phyloP scores from a whole-genome alignment of 2,888 invertebrate genomes.

The Caenorhabditis sp. region DNA sequence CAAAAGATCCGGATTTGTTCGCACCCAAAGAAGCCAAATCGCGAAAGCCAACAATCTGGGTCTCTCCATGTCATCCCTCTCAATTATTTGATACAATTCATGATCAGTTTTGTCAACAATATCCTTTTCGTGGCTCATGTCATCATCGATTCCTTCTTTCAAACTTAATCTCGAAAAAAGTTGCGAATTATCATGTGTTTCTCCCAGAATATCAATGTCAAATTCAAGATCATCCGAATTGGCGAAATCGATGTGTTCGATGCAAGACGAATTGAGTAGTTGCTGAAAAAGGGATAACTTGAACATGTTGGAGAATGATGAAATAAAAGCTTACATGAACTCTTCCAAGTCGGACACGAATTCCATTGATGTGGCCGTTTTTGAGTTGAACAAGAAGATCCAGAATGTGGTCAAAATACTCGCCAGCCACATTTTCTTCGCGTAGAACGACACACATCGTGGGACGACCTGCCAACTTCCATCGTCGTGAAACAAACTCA shows the following conservation, averaged over 20 bases:
- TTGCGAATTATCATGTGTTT: conserved; percentile 50
- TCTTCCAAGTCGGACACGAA: conserved; percentile 90
- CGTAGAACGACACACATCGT: conserved; percentile 93
- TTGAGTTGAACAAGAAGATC: conserved; percentile 94
- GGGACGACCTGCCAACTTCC: conserved; percentile 94
- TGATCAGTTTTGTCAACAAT: conserved; percentile 45
- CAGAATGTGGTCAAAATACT: conserved; percentile 93
- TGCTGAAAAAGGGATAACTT: conserved; percentile 79
- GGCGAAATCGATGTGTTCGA: conserved; percentile 96
- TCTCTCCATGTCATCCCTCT: conserved; percentile 56
- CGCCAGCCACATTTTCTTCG: conserved; percentile 81
- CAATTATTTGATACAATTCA: conserved; percentile 52
- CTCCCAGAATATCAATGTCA: conserved; percentile 62
- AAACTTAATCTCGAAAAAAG: conserved; percentile 42
- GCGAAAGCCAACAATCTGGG: conserved; percentile 61
- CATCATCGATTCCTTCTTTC: conserved; percentile 51
- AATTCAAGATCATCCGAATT: conserved; percentile 73
- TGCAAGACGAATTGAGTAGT: conserved; percentile 95
- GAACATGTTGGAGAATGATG: no score
- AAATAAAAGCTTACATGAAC: conserved; percentile 73
- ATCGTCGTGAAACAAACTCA: conserved; percentile 94
- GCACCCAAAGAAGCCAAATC: conserved; percentile 57
- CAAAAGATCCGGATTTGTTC: conserved; percentile 52
- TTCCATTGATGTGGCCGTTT: conserved; percentile 92
- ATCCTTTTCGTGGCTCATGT: conserved; percentile 38